Evolutionary conservation across 2,797 vertebrate species (phyloP).

Genomic region (Pangasius larnaudii): DNA sequence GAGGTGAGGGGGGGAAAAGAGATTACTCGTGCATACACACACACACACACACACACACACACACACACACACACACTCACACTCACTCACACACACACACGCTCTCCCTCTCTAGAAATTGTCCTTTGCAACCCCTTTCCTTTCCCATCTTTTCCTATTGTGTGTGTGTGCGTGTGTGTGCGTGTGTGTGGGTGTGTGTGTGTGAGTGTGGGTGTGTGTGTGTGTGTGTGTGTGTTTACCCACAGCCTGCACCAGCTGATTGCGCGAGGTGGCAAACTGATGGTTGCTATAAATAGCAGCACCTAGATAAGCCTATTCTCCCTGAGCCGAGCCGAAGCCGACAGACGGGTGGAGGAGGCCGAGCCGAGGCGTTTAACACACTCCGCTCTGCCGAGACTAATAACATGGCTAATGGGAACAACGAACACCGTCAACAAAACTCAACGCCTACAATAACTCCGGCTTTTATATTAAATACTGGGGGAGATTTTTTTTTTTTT

Average conservation of each 20-base stretch:
- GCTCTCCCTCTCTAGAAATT: not conserved
- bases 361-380: slow-evolving; percentile 18
- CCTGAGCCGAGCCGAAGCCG: slow-evolving; percentile 30
- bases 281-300: slow-evolving; percentile 64
- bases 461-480: not conserved
- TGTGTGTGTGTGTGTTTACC: slow-evolving; percentile 53
- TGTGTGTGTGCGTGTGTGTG: slow-evolving; percentile 47
- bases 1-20: slow-evolving; percentile 63
- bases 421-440: not conserved
- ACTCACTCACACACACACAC: slow-evolving; percentile 10
- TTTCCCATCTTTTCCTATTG: not conserved
- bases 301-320: slow-evolving; percentile 54
- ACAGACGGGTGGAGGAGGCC: slow-evolving; percentile 17
- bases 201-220: slow-evolving; percentile 43
- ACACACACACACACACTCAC: too few species aligned
- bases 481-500: not conserved
- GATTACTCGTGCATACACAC: slow-evolving; percentile 54
- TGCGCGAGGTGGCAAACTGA: slow-evolving; percentile 58
- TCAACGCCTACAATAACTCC: not conserved
- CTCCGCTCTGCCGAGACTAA: not conserved
- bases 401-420: not conserved
- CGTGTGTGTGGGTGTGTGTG: slow-evolving; percentile 52
- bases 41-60: not conserved
- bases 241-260: slow-evolving; percentile 44
- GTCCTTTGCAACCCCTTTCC: not conserved